Base-by-base conservation (phyloP, 2,797 vertebrate species). In the Cyclopterus lumpus region DNA sequence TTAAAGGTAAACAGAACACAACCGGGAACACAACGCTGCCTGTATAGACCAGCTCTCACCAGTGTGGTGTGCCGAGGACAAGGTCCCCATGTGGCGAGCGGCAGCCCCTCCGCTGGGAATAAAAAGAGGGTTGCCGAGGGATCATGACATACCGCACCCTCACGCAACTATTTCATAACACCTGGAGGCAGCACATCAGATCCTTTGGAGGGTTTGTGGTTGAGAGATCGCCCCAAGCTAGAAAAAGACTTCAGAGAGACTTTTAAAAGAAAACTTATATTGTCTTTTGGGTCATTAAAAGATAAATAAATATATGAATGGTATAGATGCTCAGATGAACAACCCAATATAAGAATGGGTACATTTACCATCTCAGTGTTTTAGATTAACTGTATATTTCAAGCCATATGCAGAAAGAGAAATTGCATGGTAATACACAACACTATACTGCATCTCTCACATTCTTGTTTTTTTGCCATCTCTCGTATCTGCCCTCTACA, bases 121-220 rank as follows among this genome's bases (percentile, higher is more conserved):
- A 61, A 49, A 61, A 63, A 40, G 51, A 66, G 81, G 75, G 79
- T 74, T 93, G 82, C 75, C 77, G 49, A 54, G 40, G 62, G 71
- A 86, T 89, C 69, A 89, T 68, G 86, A 95, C 92, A 95, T 95
- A 92, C 79, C 74, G 18, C 94, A 92, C 86, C 74, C 63, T 71
- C 63, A 46, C 88, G 88, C 87, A 94, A 94, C 75, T 93, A 95
- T 95, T 95, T 95, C 93, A 93, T 93, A 89, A 95, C 94, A 94
- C 88, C 88, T 75, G 74, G 74, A 92, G 84, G 89, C 75, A 87
- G 79, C 91, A 83, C 79, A 90, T 93, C 83, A 85, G 87, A 81
- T 74, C 76, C 55, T 15, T 7, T 30, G 68, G 63, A 79, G 79
- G 61, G 74, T 74, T 79, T 86, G 79, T 53, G 67, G 73, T 67